Conservation (phyloP, 2,888 invertebrate species). For the Amphimallon solstitiale region DNA sequence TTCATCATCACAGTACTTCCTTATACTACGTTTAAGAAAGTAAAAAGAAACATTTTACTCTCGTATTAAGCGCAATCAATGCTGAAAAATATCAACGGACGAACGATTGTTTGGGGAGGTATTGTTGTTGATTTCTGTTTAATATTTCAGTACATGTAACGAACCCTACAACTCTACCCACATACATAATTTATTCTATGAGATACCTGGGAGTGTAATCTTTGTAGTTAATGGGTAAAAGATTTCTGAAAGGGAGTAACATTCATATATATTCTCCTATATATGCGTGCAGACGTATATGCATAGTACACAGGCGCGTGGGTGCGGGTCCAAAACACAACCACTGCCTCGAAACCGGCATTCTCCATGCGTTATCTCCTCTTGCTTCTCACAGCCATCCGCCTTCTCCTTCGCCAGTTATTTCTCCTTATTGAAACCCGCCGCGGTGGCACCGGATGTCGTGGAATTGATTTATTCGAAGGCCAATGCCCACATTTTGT, state of each 20-base stretch:
- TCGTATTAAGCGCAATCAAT: too few relatives aligned
- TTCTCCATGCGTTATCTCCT: constrained; percentile 34
- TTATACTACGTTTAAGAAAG: too few relatives aligned
- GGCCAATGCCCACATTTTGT: constrained; percentile 39
- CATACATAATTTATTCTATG: too few relatives aligned
- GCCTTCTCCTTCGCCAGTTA: not conserved
- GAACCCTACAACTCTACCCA: too few relatives aligned
- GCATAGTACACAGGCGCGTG: constrained; percentile 13
- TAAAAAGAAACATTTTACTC: too few relatives aligned
- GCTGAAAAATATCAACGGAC: too few relatives aligned
- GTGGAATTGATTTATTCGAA: constrained; percentile 44
- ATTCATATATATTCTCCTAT: not conserved
- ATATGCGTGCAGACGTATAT: not conserved
- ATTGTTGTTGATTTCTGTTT: too few relatives aligned
- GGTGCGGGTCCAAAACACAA: constrained; percentile 29
- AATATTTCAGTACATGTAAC: too few relatives aligned
- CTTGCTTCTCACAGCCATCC: too few relatives aligned
- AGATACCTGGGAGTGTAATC: constrained; percentile 16
- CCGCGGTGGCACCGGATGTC: constrained; percentile 42
- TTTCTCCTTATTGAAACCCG: constrained; percentile 34
- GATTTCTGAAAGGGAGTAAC: constrained; percentile 14
- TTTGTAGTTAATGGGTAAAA: constrained; percentile 19
- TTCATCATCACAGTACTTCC: too few relatives aligned
- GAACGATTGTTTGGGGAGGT: too few relatives aligned
- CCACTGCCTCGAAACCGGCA: constrained; percentile 27